phyloP scores from a whole-genome alignment of 2,113 vertebrate genomes.

The Hymenochirus boettgeri region DNA sequence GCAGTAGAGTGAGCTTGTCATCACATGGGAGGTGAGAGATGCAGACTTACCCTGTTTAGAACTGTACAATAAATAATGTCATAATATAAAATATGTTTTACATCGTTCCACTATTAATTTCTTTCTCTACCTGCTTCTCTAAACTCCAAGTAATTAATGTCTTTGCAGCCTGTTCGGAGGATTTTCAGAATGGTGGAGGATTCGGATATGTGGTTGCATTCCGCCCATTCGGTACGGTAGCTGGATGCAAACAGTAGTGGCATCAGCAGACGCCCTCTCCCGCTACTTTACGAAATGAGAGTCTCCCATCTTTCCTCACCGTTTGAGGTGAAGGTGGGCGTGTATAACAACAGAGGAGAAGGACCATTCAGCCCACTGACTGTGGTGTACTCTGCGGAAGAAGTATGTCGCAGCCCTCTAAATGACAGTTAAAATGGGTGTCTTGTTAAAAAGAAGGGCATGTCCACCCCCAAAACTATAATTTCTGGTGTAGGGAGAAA shows the following conservation, averaged over 20 bases:
- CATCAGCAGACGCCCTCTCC: constrained; percentile 80
- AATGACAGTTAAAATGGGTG: too few species aligned
- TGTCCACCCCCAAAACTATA: too few species aligned
- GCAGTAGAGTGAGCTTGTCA: constrained; percentile 94
- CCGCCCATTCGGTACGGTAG: constrained; percentile 75
- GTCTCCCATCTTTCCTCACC: constrained; percentile 88
- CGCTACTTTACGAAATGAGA: constrained; percentile 94
- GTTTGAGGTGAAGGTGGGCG: constrained; percentile 91
- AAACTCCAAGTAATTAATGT: too few species aligned
- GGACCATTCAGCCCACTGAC: constrained; percentile 83
- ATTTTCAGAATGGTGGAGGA: constrained; percentile 89
- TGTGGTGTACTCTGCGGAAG: constrained; percentile 88
- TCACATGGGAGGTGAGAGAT: constrained; percentile 95
- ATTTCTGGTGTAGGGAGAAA: too few species aligned
- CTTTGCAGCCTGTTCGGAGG: constrained; percentile 84
- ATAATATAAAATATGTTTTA: too few species aligned
- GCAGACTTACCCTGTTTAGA: too few species aligned
- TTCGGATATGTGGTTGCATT: constrained; percentile 97
- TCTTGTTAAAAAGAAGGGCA: too few species aligned
- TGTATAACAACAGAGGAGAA: constrained; percentile 95
- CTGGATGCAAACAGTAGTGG: constrained; percentile 96
- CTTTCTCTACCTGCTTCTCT: too few species aligned
- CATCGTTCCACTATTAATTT: too few species aligned
- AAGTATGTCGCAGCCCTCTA: constrained; percentile 73
- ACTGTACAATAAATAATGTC: too few species aligned